A percentile compares a stretch with the other conserved stretches of the same genome.
Conservation (phyloP, 2,888 invertebrate species). For the Chrysina gloriosa region DNA sequence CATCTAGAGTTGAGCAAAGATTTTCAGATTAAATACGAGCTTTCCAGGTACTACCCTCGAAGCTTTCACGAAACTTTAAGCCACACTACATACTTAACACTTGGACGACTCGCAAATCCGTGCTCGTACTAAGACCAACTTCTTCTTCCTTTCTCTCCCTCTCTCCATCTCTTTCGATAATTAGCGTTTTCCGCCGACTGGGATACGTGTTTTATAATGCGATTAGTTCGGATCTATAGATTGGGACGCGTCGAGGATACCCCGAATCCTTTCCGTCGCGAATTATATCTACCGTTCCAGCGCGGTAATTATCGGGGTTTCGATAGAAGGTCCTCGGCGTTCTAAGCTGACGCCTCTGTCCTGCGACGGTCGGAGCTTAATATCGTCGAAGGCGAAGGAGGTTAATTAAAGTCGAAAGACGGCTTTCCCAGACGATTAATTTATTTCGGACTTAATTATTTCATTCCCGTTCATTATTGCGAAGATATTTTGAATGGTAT, state of each 20-base stretch:
- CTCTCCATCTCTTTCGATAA: not conserved
- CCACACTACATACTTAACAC: no score
- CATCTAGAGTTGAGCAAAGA: no score
- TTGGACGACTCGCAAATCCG: no score
- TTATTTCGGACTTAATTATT: not conserved
- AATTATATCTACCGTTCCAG: not conserved
- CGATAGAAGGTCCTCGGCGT: not conserved
- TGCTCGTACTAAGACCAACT: no score
- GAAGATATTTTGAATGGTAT: not conserved
- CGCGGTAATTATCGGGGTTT: slow-evolving; percentile 5
- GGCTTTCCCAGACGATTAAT: not conserved
- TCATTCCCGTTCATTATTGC: not conserved
- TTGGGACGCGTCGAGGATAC: not conserved
- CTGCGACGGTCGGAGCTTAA: no score
- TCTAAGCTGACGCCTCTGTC: no score
- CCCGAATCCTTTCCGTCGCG: not conserved
- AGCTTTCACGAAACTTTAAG: no score
- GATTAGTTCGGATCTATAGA: slow-evolving; percentile 1
- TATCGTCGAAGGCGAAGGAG: not conserved
- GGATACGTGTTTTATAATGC: slow-evolving; percentile 4
- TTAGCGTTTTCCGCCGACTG: not conserved
- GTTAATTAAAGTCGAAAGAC: slow-evolving; percentile 13
- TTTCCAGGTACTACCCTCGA: no score
- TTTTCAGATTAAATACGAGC: no score
- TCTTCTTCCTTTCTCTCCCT: no score